A percentile compares a stretch with the other conserved stretches of the same genome.
Conservation (phyloP, 2,797 vertebrate genomes). For the Sebastes goodei region DNA sequence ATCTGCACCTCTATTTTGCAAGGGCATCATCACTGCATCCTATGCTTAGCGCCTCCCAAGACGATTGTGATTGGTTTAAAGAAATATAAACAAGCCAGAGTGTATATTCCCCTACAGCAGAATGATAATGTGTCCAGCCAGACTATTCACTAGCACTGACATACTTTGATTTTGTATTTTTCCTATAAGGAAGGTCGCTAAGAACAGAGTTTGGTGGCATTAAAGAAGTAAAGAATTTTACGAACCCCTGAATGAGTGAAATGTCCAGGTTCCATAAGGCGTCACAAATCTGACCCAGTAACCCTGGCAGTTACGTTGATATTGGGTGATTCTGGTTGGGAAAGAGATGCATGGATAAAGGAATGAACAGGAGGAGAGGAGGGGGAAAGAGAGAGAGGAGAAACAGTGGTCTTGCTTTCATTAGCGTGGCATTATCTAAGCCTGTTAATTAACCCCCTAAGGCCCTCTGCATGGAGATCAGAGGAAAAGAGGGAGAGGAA, state of each 20-base stretch:
- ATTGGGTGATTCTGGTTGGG: background rate
- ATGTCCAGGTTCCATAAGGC: background rate
- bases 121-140: too few relatives aligned
- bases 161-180: too few relatives aligned
- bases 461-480: constrained; percentile 79
- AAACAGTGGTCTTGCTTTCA: constrained; percentile 79
- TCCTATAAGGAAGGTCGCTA: too few relatives aligned
- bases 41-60: background rate
- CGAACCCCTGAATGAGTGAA: background rate
- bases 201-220: too few relatives aligned
- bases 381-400: constrained; percentile 19
- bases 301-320: background rate
- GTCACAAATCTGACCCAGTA: background rate
- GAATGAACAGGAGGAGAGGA: background rate
- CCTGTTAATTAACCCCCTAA: constrained; percentile 86
- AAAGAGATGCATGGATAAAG: background rate
- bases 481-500: constrained; percentile 54
- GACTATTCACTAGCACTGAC: too few relatives aligned
- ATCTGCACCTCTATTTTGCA: background rate
- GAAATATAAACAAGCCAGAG: background rate
- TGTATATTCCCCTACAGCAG: background rate
- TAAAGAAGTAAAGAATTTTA: background rate
- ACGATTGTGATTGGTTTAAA: background rate
- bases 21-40: background rate
- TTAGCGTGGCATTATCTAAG: constrained; percentile 84